phyloP scores from a whole-genome alignment of 2,797 vertebrate species.

The Nannoperca australis region DNA sequence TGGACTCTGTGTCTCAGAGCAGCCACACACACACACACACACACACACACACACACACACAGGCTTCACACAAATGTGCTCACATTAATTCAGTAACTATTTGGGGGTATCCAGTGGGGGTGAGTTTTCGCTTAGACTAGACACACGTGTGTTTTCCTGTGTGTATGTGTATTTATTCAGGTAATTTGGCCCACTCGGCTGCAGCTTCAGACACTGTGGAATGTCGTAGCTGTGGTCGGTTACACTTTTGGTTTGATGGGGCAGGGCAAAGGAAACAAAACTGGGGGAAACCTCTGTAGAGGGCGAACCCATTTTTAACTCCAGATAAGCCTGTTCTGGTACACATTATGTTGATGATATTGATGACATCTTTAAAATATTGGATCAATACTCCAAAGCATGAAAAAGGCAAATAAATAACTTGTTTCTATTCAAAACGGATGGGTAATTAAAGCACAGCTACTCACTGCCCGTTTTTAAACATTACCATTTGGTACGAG shows the following conservation, averaged over 20 bases:
- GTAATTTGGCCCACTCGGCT: conserved; percentile 67
- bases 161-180: conserved; percentile 53
- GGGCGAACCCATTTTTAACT: neutral
- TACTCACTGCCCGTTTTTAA: conserved; percentile 5
- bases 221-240: conserved; percentile 58
- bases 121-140: conserved; percentile 63
- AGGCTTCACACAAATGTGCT: conserved; percentile 35
- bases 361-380: neutral
- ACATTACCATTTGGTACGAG: neutral
- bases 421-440: neutral
- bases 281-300: conserved; percentile 8
- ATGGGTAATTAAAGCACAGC: neutral
- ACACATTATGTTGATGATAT: neutral
- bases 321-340: neutral
- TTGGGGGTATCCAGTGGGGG: conserved; percentile 60
- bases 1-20: conserved; percentile 70
- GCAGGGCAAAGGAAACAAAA: conserved; percentile 42
- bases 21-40: conserved; percentile 30
- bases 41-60: conserved; percentile 37
- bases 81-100: conserved; percentile 64
- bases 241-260: conserved; percentile 51
- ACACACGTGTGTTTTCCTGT: conserved; percentile 40
- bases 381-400: neutral
- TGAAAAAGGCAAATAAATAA: neutral
- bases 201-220: conserved; percentile 69